phyloP scores from a whole-genome alignment of 2,113 vertebrate genomes.

The Eclectus roratus region DNA sequence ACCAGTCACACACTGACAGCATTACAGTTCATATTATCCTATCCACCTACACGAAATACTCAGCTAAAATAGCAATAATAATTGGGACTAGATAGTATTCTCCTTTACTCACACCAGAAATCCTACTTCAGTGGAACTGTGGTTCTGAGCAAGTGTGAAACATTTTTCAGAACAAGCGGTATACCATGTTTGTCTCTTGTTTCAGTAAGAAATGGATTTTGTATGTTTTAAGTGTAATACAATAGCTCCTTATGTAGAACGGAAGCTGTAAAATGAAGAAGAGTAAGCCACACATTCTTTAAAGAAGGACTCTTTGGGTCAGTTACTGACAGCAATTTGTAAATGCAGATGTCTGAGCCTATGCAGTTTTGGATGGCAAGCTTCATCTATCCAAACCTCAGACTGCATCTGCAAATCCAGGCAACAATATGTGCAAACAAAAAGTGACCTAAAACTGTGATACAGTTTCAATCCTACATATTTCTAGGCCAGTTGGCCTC shows the following conservation, averaged over 20 bases:
- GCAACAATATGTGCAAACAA: fast-evolving
- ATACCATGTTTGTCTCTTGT: neutral
- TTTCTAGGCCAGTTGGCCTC: neutral
- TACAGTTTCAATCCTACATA: neutral
- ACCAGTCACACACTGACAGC: neutral
- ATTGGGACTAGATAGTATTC: neutral
- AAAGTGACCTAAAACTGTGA: neutral
- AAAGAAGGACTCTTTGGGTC: neutral
- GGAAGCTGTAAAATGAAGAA: neutral
- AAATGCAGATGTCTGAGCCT: neutral
- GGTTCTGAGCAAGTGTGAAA: neutral
- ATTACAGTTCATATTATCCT: neutral
- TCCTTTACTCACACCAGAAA: neutral
- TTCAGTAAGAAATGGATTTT: neutral
- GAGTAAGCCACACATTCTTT: neutral
- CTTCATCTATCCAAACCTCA: neutral
- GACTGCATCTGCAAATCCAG: neutral
- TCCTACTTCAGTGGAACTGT: neutral
- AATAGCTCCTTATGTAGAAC: neutral
- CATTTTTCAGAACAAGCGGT: neutral
- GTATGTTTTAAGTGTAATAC: neutral
- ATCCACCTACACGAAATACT: neutral
- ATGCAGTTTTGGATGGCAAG: neutral
- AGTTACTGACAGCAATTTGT: neutral
- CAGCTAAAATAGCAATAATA: neutral